Evolutionary conservation across 2,888 invertebrate genomes (phyloP).

Genomic region (Pristionchus fissidentatus): DNA sequence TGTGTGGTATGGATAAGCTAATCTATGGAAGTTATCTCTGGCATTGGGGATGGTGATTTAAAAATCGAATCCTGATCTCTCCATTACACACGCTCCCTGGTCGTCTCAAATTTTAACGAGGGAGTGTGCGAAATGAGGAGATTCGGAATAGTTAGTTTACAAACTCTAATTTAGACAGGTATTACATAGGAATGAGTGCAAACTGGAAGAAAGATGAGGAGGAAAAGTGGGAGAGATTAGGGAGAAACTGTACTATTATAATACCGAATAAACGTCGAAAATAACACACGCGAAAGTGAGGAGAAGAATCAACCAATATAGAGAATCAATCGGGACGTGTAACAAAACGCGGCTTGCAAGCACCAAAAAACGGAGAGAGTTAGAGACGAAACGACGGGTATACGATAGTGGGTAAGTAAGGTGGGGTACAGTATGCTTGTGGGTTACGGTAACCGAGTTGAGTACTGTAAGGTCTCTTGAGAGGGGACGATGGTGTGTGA

Average conservation of each 20-base stretch:
- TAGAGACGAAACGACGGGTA: slow-evolving; percentile 20
- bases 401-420: slow-evolving; percentile 1
- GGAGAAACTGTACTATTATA: slow-evolving; percentile 16
- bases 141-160: too few species aligned
- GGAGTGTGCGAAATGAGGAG: too few species aligned
- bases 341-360: slow-evolving; percentile 17
- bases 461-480: slow-evolving; percentile 9
- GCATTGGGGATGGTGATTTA: too few species aligned
- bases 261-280: neutral
- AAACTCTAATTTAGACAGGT: too few species aligned
- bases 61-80: too few species aligned
- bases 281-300: neutral
- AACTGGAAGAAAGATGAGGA: slow-evolving; percentile 22
- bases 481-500: slow-evolving; percentile 28
- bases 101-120: too few species aligned
- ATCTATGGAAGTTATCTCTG: slow-evolving; percentile 14
- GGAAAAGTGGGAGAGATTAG: neutral
- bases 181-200: slow-evolving; percentile 19
- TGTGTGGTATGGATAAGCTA: neutral
- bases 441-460: slow-evolving; percentile 5
- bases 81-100: too few species aligned
- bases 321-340: slow-evolving; percentile 15
- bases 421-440: slow-evolving; percentile 19
- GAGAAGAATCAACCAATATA: slow-evolving; percentile 18
- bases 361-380: too few species aligned